Percentiles rank a stretch among this genome's conserved stretches.
Conservation (phyloP, 2,797 vertebrate genomes). For the Notoglanidium macrostoma region DNA sequence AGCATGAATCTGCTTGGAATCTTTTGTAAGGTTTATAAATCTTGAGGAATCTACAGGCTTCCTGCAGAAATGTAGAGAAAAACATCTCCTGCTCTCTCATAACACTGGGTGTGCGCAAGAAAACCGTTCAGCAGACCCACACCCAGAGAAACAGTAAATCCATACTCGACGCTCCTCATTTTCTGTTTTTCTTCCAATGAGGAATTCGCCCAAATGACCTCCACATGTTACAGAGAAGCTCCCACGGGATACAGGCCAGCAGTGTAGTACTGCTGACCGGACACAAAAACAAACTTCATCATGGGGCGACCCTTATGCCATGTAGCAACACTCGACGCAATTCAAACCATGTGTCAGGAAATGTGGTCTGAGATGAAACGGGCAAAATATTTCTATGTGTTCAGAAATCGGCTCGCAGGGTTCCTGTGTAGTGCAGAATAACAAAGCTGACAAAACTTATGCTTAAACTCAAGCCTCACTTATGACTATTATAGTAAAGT, state of each 20-base stretch:
- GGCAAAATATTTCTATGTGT: neutral
- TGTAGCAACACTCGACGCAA: neutral
- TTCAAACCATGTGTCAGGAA: conserved; percentile 16
- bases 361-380: neutral
- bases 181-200: conserved; percentile 57
- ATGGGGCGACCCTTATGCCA: neutral
- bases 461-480: neutral
- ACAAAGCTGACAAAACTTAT: neutral
- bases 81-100: neutral
- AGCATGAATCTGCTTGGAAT: neutral
- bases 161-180: conserved; percentile 1
- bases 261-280: conserved; percentile 71
- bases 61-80: conserved; percentile 15
- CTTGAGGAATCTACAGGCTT: neutral
- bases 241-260: conserved; percentile 66
- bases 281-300: conserved; percentile 62
- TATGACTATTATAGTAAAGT: neutral
- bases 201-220: conserved; percentile 72
- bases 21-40: neutral
- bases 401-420: neutral
- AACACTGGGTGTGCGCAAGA: conserved; percentile 2
- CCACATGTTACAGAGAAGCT: conserved; percentile 72
- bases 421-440: conserved; percentile 18
- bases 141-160: conserved; percentile 31
- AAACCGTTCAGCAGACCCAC: conserved; percentile 18